Percentiles rank a stretch among this genome's conserved stretches.
Conservation (phyloP, 1,140 invertebrate genomes). For the Stratiolaelaps scimitus region DNA sequence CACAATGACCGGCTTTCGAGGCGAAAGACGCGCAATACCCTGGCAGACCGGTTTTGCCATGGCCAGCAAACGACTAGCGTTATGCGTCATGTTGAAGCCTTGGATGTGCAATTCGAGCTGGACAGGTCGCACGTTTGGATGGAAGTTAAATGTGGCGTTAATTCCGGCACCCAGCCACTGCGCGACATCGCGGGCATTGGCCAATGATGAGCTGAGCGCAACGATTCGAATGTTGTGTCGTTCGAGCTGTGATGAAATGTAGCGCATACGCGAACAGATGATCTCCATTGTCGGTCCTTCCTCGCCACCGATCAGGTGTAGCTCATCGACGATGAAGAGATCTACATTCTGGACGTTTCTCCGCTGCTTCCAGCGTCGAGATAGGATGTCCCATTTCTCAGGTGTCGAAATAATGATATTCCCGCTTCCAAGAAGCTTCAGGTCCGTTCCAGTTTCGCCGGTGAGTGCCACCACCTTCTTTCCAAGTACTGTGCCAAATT, state of each 20-base stretch:
- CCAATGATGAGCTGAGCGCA: slow-evolving; percentile 82
- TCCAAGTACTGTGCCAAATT: slow-evolving; percentile 64
- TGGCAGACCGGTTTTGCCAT: slow-evolving; percentile 98
- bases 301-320: slow-evolving; percentile 58
- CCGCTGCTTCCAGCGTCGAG: slow-evolving; percentile 92
- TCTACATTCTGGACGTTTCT: slow-evolving; percentile 96
- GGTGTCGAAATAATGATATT: slow-evolving; percentile 92
- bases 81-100: slow-evolving; percentile 95
- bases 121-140: slow-evolving; percentile 88
- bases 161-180: slow-evolving; percentile 91
- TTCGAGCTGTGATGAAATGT: slow-evolving; percentile 92
- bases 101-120: slow-evolving; percentile 89
- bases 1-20: slow-evolving; percentile 78
- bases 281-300: slow-evolving; percentile 79
- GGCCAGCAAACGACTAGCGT: slow-evolving; percentile 79
- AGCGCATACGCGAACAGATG: slow-evolving; percentile 90
- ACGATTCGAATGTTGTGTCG: slow-evolving; percentile 75
- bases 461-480: slow-evolving; percentile 83
- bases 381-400: slow-evolving; percentile 97
- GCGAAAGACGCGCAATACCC: slow-evolving; percentile 71
- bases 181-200: slow-evolving; percentile 85
- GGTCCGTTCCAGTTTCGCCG: slow-evolving; percentile 91
- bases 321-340: slow-evolving; percentile 91
- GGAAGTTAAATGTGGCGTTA: slow-evolving; percentile 92
- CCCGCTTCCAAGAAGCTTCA: slow-evolving; percentile 64